These are phyloP conservation scores for Lasioglossum zephyrum DNA, from an alignment of 2,888 invertebrate genomes.

Conservation along the genomic window DNA sequence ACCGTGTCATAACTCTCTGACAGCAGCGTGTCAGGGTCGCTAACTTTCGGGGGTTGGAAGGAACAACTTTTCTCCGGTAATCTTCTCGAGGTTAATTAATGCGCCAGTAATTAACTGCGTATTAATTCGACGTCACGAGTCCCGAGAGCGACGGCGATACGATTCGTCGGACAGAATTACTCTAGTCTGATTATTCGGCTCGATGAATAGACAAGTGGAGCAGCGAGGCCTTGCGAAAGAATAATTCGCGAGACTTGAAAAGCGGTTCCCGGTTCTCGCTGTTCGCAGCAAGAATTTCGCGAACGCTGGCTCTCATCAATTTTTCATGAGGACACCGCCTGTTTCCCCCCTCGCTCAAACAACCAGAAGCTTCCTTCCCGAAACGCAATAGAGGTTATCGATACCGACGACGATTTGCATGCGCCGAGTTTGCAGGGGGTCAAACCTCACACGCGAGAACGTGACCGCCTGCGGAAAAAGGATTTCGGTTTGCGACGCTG, in stretches of 20 bases:
- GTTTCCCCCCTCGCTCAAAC: background rate
- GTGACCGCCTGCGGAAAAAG: background rate
- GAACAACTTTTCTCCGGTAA: background rate
- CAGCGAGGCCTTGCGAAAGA: background rate
- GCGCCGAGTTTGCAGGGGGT: background rate
- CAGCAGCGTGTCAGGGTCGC: background rate
- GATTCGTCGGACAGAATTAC: background rate
- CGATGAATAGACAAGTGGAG: background rate
- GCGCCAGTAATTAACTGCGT: constrained; percentile 18
- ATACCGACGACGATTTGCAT: background rate
- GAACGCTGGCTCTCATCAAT: background rate
- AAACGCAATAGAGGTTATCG: background rate
- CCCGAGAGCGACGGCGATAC: background rate
- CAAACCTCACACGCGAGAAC: background rate
- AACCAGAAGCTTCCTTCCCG: background rate
- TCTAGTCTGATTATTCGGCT: background rate
- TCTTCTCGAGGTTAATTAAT: background rate
- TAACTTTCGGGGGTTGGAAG: background rate
- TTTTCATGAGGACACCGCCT: background rate
- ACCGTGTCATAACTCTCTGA: background rate
- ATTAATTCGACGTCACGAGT: constrained; percentile 24
- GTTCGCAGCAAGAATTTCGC: background rate
- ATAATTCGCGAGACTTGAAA: background rate
- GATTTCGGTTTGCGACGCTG: background rate
- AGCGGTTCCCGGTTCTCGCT: background rate